phyloP scores from a whole-genome alignment of 2,888 invertebrate species.

The Drosophila recens region DNA sequence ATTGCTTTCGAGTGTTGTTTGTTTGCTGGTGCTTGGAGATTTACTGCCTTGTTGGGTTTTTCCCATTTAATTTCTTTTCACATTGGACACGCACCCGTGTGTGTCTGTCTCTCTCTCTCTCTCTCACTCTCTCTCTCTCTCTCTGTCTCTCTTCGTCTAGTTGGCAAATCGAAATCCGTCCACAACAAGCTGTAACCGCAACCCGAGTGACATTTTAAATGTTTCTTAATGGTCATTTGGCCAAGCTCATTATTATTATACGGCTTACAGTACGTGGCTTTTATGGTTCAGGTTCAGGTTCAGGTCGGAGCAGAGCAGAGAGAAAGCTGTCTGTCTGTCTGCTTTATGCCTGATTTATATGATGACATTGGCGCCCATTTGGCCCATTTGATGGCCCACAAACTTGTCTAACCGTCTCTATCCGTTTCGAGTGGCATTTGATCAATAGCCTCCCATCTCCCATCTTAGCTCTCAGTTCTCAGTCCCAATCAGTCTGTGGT shows the following conservation, averaged over 20 bases:
- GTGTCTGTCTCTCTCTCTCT: neutral
- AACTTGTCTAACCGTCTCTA: slow-evolving; percentile 20
- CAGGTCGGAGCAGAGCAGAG: neutral
- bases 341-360: slow-evolving; percentile 67
- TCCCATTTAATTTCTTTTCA: slow-evolving; percentile 73
- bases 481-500: neutral
- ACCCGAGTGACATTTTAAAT: slow-evolving; percentile 72
- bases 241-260: slow-evolving; percentile 67
- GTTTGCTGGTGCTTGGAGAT: slow-evolving; percentile 71
- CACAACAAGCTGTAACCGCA: neutral
- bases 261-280: neutral
- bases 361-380: slow-evolving; percentile 65
- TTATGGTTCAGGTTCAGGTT: neutral
- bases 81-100: slow-evolving; percentile 61
- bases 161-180: slow-evolving; percentile 9
- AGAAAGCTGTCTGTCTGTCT: slow-evolving; percentile 15
- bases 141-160: neutral
- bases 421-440: slow-evolving; percentile 18
- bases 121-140: neutral
- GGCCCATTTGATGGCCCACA: slow-evolving; percentile 56
- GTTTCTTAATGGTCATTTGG: slow-evolving; percentile 68
- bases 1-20: slow-evolving; percentile 80
- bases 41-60: slow-evolving; percentile 73
- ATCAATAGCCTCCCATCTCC: slow-evolving; percentile 37
- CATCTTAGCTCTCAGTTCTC: no score